Evolutionary conservation across 2,888 invertebrate genomes (phyloP).

Genomic region (Sinotaia quadrata): DNA sequence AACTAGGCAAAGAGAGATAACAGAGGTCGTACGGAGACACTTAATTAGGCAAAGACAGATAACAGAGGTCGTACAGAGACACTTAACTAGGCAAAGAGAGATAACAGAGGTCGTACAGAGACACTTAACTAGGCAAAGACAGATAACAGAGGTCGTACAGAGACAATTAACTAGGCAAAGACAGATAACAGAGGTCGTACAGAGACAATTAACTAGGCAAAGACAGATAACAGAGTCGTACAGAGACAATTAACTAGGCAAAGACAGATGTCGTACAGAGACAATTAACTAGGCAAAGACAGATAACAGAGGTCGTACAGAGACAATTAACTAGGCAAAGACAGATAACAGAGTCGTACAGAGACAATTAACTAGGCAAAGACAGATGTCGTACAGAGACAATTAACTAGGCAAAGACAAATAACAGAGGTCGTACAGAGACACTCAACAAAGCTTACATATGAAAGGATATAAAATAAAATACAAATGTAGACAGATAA

Average conservation of each 20-base stretch:
- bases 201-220: not conserved
- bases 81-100: not conserved
- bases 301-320: not conserved
- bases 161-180: no score
- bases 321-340: not conserved
- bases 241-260: no score
- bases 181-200: no score
- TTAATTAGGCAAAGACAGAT: not conserved
- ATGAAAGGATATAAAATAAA: no score
- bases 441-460: not conserved
- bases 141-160: no score
- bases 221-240: not conserved
- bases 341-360: no score
- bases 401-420: not conserved
- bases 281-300: no score
- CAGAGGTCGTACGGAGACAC: not conserved
- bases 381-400: conserved; percentile 1
- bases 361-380: not conserved
- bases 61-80: not conserved
- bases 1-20: not conserved
- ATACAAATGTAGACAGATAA: no score
- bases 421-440: not conserved
- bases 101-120: not conserved
- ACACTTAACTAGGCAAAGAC: not conserved
- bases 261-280: no score